These are phyloP conservation scores for Craterocephalus amniculus DNA, from an alignment of 2,797 vertebrate genomes.

Conservation along the genomic window DNA sequence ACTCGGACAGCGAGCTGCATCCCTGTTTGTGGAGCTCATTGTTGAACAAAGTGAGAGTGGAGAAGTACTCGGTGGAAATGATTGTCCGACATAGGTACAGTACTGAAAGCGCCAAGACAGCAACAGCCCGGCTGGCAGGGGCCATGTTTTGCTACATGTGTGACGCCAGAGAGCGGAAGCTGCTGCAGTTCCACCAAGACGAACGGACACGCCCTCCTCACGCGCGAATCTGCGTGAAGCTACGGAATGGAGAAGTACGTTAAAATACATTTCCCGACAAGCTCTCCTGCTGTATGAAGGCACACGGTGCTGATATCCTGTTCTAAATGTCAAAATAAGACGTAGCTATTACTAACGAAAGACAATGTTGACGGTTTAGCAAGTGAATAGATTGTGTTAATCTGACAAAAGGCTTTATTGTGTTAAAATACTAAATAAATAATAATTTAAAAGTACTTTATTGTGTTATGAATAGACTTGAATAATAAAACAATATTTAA, in stretches of 20 bases:
- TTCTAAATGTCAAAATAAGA: conserved; percentile 30
- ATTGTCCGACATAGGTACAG: conserved; percentile 65
- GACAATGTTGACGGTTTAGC: too few species aligned
- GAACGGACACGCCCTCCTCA: conserved; percentile 21
- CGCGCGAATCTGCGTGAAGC: conserved; percentile 1
- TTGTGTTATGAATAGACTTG: neutral
- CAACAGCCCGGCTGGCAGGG: conserved; percentile 78
- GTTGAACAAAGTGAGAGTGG: conserved; percentile 82
- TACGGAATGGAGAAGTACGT: rapidly evolving
- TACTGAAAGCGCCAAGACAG: conserved; percentile 71
- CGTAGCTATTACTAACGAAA: neutral
- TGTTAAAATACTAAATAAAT: too few species aligned
- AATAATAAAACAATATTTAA: neutral
- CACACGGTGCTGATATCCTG: neutral
- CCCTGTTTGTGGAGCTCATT: conserved; percentile 83
- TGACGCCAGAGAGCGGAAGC: conserved; percentile 72
- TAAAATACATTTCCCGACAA: conserved; percentile 71
- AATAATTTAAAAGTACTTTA: too few species aligned
- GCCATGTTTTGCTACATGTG: conserved; percentile 83
- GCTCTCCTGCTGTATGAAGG: neutral
- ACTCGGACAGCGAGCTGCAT: conserved; percentile 83
- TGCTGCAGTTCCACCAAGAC: conserved; percentile 49
- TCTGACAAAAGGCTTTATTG: too few species aligned
- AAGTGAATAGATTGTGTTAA: too few species aligned
- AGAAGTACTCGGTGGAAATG: conserved; percentile 81